phyloP scores from a whole-genome alignment of 2,797 vertebrate genomes.

The Pantherophis vulpinus region DNA sequence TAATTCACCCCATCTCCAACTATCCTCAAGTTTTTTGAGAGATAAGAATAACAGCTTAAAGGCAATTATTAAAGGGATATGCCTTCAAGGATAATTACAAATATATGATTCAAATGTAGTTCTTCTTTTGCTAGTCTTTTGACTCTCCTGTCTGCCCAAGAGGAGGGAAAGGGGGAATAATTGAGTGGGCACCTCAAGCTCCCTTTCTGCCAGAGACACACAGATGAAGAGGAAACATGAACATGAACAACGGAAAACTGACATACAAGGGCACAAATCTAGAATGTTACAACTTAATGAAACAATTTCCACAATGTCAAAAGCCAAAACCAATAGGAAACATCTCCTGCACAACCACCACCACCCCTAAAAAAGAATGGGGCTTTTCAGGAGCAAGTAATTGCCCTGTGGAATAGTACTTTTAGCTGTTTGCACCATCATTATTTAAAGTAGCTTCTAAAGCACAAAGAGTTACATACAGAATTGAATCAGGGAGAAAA shows the following conservation, averaged over 20 bases:
- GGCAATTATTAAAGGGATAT: neutral
- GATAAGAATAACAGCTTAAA: neutral
- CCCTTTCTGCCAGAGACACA: neutral
- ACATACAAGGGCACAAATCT: neutral
- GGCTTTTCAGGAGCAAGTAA: neutral
- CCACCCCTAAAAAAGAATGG: neutral
- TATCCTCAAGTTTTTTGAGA: neutral
- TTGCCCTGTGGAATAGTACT: neutral
- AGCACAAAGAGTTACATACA: conserved; percentile 39
- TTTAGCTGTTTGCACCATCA: conserved; percentile 1
- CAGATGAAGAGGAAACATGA: neutral
- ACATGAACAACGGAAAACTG: neutral
- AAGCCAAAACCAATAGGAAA: neutral
- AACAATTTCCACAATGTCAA: conserved; percentile 10
- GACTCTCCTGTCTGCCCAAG: neutral
- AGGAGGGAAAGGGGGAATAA: neutral
- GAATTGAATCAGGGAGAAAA: conserved; percentile 25
- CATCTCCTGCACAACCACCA: neutral
- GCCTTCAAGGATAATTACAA: neutral
- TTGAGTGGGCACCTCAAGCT: neutral
- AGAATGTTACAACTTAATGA: neutral
- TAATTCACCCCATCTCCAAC: neutral
- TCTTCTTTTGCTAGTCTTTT: neutral
- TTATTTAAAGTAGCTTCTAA: conserved; percentile 21
- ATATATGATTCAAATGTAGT: neutral